phyloP scores from a whole-genome alignment of 2,888 invertebrate genomes.

The Labia minor region DNA sequence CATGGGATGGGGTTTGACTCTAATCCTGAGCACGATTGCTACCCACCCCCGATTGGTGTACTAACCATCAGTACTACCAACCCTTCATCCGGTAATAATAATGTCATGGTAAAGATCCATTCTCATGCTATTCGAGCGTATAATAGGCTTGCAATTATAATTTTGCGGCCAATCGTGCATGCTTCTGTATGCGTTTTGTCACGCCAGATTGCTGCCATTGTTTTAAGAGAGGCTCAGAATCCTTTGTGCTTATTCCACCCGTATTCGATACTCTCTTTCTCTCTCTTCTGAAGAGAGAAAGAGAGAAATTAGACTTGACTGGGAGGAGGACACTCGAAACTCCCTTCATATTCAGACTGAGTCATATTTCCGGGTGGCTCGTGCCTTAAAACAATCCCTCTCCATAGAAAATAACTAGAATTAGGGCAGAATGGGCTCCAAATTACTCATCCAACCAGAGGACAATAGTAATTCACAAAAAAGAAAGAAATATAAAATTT shows the following conservation, averaged over 20 bases:
- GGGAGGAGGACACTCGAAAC: too few species aligned
- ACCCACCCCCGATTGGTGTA: background rate
- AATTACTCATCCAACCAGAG: too few species aligned
- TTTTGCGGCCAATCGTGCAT: slow-evolving; percentile 4
- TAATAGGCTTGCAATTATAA: background rate
- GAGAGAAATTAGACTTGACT: background rate
- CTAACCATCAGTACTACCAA: too few species aligned
- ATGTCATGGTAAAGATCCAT: background rate
- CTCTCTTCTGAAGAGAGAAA: background rate
- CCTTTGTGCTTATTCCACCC: background rate
- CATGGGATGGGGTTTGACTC: too few species aligned
- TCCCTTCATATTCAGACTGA: too few species aligned
- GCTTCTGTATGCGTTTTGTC: background rate
- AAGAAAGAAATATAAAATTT: too few species aligned
- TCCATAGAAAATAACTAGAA: background rate
- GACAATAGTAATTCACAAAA: too few species aligned
- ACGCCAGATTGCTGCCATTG: background rate
- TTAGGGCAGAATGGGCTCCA: too few species aligned
- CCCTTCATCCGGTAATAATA: too few species aligned
- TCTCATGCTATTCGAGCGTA: background rate
- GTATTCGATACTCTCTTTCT: background rate
- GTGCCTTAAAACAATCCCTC: slow-evolving; percentile 3
- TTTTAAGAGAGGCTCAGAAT: background rate
- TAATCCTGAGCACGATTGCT: too few species aligned
- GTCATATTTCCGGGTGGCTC: background rate